Evolutionary conservation across 1,140 invertebrate species (phyloP).

Genomic region (Protaetia brevitarsis): DNA sequence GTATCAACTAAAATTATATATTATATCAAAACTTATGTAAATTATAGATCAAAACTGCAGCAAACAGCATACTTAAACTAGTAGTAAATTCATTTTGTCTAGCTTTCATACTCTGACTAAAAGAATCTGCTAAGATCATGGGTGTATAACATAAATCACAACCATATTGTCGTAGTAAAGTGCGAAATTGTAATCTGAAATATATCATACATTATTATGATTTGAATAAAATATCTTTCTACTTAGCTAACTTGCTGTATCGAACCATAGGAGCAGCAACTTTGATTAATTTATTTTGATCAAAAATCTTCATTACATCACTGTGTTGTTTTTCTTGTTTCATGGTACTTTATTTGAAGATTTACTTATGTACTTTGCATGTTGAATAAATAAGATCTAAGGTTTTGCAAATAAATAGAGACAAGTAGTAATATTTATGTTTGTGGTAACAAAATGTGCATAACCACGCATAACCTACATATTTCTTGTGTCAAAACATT

Average conservation of each 20-base stretch:
- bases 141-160: slow-evolving; percentile 92
- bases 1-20: slow-evolving; percentile 70
- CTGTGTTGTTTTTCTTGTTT: background rate
- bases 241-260: slow-evolving; percentile 78
- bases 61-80: slow-evolving; percentile 55
- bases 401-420: background rate
- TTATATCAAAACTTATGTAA: too few relatives aligned
- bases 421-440: background rate
- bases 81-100: slow-evolving; percentile 87
- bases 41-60: too few relatives aligned
- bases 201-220: slow-evolving; percentile 25
- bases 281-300: slow-evolving; percentile 63
- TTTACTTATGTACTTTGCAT: background rate
- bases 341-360: background rate
- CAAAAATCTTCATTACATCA: slow-evolving; percentile 65
- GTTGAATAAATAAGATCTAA: background rate
- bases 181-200: slow-evolving; percentile 77
- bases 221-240: background rate
- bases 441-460: too few relatives aligned
- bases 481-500: too few relatives aligned
- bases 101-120: slow-evolving; percentile 84
- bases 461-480: too few relatives aligned
- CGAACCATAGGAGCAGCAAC: slow-evolving; percentile 94
- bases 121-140: slow-evolving; percentile 95
- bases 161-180: slow-evolving; percentile 76